A percentile compares a stretch with the other conserved stretches of the same genome.
phyloP scores from a whole-genome alignment of 1,140 invertebrate genomes.

The Halesus radiatus region DNA sequence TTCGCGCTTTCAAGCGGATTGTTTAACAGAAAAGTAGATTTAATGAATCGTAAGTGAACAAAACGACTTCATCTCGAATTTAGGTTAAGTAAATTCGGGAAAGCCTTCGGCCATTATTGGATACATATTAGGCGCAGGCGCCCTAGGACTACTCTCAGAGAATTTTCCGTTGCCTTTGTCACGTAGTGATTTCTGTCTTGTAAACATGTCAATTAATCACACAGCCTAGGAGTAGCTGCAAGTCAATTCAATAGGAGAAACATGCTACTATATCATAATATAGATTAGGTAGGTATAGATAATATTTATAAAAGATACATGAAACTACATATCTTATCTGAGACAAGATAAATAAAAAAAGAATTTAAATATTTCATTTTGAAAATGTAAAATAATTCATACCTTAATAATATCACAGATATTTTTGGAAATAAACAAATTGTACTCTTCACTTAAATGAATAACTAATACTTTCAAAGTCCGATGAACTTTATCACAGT shows the following conservation, averaged over 20 bases:
- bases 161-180: slow-evolving; percentile 39
- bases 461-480: slow-evolving; percentile 28
- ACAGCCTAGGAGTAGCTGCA: neutral
- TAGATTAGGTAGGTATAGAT: neutral
- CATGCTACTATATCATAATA: neutral
- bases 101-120: slow-evolving; percentile 1
- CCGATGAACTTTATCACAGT: slow-evolving; percentile 41
- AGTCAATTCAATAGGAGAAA: neutral
- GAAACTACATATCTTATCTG: neutral
- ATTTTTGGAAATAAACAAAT: slow-evolving; percentile 27
- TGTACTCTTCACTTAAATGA: neutral
- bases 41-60: no score
- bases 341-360: neutral
- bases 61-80: neutral
- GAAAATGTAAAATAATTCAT: slow-evolving; percentile 22
- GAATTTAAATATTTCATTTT: slow-evolving; percentile 18
- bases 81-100: neutral
- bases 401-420: slow-evolving; percentile 45
- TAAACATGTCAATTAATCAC: slow-evolving; percentile 18
- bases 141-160: neutral
- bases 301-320: neutral
- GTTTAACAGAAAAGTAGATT: no score
- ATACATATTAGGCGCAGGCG: slow-evolving; percentile 8
- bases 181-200: slow-evolving; percentile 43
- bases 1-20: no score